Conservation (phyloP, 2,888 invertebrate genomes). For the Philhelius pedissequus region DNA sequence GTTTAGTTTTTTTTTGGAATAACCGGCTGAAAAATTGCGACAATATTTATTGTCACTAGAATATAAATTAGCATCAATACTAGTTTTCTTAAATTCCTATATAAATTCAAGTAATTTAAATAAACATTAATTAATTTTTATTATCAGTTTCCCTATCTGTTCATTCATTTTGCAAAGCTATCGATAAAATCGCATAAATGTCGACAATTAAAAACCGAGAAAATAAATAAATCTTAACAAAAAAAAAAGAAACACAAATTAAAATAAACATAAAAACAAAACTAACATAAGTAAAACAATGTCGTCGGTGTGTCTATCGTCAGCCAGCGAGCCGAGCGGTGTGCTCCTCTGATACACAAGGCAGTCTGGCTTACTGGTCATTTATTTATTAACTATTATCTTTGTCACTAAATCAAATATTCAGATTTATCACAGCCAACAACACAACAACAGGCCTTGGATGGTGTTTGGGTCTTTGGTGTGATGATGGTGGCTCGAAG, state of each 20-base stretch:
- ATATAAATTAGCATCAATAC: neutral
- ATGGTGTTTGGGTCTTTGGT: neutral
- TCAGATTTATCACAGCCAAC: slow-evolving; percentile 44
- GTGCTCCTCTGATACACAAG: neutral
- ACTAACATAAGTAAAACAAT: slow-evolving; percentile 16
- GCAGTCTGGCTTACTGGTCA: neutral
- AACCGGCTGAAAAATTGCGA: neutral
- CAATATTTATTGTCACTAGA: neutral
- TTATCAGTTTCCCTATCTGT: neutral
- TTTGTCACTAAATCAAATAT: slow-evolving; percentile 43
- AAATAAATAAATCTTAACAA: slow-evolving; percentile 9
- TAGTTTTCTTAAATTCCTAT: neutral
- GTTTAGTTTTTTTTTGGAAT: neutral
- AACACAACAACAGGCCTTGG: slow-evolving; percentile 38
- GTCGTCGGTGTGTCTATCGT: slow-evolving; percentile 37
- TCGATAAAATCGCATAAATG: slow-evolving; percentile 18
- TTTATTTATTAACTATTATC: slow-evolving; percentile 39
- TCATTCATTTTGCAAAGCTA: neutral
- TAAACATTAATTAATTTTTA: neutral
- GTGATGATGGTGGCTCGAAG: neutral
- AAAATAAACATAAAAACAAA: slow-evolving; percentile 6
- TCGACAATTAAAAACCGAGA: slow-evolving; percentile 15
- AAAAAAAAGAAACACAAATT: neutral
- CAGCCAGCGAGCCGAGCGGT: no score
- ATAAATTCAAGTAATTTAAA: neutral